A percentile compares a stretch with the other conserved stretches of the same genome.
Evolutionary conservation across 1,140 invertebrate genomes (phyloP).

Genomic region (Epicauta chinensis): DNA sequence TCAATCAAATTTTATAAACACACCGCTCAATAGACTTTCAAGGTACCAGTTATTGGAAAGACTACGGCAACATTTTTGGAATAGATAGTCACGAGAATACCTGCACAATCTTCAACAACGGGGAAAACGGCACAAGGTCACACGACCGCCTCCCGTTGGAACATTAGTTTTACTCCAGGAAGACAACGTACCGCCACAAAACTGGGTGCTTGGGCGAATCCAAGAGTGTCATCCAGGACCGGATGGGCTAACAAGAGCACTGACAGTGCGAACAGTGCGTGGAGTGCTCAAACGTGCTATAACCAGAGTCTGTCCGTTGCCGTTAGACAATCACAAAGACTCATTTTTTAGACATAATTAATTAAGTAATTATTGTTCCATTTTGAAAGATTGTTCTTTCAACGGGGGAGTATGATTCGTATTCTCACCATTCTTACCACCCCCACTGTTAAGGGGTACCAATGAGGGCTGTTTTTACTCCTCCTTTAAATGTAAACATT

Average conservation of each 20-base stretch:
- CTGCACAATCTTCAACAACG: slow-evolving; percentile 19
- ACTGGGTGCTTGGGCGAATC: not conserved
- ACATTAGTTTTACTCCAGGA: not conserved
- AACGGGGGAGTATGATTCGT: too few species aligned
- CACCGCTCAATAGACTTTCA: not conserved
- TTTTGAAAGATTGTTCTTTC: too few species aligned
- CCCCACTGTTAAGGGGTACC: too few species aligned
- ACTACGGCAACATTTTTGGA: slow-evolving; percentile 15
- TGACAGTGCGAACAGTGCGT: too few species aligned
- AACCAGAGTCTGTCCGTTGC: too few species aligned
- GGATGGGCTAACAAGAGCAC: not conserved
- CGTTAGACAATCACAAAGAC: too few species aligned
- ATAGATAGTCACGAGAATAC: slow-evolving; percentile 12
- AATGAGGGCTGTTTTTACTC: too few species aligned
- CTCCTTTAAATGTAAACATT: too few species aligned
- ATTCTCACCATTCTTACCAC: too few species aligned
- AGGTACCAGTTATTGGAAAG: slow-evolving; percentile 4
- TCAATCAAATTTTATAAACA: not conserved
- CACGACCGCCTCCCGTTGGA: not conserved
- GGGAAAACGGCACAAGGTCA: slow-evolving; percentile 22
- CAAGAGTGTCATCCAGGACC: not conserved
- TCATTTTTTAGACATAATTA: too few species aligned
- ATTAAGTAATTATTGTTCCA: too few species aligned
- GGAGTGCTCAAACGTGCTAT: too few species aligned
- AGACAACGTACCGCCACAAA: not conserved